A percentile compares a stretch with the other conserved stretches of the same genome.
Evolutionary conservation across 2,888 invertebrate genomes (phyloP).

Genomic region (Troglohyphantes excavatus): DNA sequence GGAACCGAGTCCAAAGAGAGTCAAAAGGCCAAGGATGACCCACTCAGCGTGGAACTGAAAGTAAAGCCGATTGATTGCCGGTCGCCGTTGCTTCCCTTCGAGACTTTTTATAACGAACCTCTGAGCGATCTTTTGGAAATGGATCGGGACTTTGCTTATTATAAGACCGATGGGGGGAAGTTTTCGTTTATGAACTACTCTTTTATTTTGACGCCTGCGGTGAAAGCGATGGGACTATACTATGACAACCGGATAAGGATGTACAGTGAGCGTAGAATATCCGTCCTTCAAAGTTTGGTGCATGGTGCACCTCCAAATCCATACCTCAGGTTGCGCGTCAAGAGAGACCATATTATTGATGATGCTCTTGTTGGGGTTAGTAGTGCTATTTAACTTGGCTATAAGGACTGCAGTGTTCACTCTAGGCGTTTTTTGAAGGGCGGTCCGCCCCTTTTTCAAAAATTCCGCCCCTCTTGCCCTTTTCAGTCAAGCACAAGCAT

Average conservation of each 20-base stretch:
- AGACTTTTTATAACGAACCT: slow-evolving; percentile 97
- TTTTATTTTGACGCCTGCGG: slow-evolving; percentile 94
- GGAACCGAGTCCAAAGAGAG: slow-evolving; percentile 82
- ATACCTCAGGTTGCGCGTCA: slow-evolving; percentile 88
- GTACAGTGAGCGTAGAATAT: slow-evolving; percentile 94
- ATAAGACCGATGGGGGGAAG: slow-evolving; percentile 86
- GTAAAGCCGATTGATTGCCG: slow-evolving; percentile 91
- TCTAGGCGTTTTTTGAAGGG: no score
- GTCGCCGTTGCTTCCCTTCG: slow-evolving; percentile 91
- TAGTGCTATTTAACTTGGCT: slow-evolving; percentile 75
- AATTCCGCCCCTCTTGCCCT: no score
- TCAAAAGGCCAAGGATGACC: slow-evolving; percentile 83
- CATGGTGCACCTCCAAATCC: slow-evolving; percentile 91
- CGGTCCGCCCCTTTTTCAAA: no score
- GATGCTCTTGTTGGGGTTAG: slow-evolving; percentile 94
- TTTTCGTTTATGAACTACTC: slow-evolving; percentile 95
- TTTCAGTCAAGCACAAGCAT: no score
- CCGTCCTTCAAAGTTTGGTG: slow-evolving; percentile 91
- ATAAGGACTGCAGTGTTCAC: no score
- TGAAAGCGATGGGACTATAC: slow-evolving; percentile 94
- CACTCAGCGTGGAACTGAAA: slow-evolving; percentile 88
- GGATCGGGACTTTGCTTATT: slow-evolving; percentile 96
- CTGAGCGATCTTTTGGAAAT: slow-evolving; percentile 95
- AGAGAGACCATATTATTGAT: slow-evolving; percentile 93
- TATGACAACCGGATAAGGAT: slow-evolving; percentile 97